phyloP scores from a whole-genome alignment of 2,113 vertebrate genomes.

The Fukomys damarensis region DNA sequence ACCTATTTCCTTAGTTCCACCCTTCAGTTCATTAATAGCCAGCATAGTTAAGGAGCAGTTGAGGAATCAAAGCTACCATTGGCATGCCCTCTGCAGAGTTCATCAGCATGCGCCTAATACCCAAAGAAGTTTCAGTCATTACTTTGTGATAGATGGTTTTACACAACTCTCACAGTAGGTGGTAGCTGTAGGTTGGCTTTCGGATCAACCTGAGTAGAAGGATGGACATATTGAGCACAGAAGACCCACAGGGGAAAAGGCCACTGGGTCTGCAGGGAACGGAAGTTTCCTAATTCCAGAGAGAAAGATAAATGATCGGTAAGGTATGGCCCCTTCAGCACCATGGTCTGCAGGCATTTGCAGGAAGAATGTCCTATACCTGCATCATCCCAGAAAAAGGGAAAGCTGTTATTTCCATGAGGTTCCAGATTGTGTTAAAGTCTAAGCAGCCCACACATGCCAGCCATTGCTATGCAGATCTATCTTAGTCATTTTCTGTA shows the following conservation, averaged over 20 bases:
- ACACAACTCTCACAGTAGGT: constrained; percentile 67
- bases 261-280: constrained; percentile 70
- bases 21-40: neutral
- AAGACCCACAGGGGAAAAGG: constrained; percentile 67
- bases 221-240: constrained; percentile 74
- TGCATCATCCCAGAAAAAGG: constrained; percentile 72
- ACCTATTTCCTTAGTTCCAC: neutral
- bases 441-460: accelerated
- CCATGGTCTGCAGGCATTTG: constrained; percentile 78
- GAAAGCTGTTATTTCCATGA: neutral
- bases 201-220: constrained; percentile 67
- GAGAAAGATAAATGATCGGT: constrained; percentile 6
- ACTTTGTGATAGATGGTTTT: constrained; percentile 75
- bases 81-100: neutral
- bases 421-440: neutral
- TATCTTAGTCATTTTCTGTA: neutral
- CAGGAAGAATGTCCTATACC: constrained; percentile 82
- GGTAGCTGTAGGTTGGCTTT: neutral
- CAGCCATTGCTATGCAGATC: neutral
- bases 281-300: constrained; percentile 82
- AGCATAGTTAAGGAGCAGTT: neutral
- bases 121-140: neutral
- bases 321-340: constrained; percentile 78
- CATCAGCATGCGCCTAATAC: neutral
- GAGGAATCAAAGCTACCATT: neutral